Percentiles rank a stretch among this genome's conserved stretches.
These are phyloP conservation scores for Rhamphomyia laevipes DNA, from an alignment of 2,888 invertebrate species.

Conservation along the genomic window DNA sequence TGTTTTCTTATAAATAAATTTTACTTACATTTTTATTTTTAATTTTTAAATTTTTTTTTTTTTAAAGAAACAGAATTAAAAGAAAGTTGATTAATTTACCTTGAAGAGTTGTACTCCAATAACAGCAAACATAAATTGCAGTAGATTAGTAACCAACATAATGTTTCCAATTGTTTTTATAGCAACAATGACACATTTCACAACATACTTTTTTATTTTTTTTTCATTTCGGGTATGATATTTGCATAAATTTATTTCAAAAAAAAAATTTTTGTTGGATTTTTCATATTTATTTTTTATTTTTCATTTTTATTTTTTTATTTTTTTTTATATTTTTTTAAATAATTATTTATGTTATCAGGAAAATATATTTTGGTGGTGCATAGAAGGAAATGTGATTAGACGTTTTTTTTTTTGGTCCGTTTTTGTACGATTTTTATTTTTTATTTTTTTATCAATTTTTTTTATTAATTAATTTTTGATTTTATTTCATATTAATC, in stretches of 20 bases:
- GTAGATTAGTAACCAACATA: conserved; percentile 99
- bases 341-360: too few species aligned
- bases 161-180: conserved; percentile 99
- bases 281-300: background rate
- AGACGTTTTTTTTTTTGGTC: background rate
- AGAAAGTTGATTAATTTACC: conserved; percentile 24
- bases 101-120: conserved; percentile 99
- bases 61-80: background rate
- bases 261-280: background rate
- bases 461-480: too few species aligned
- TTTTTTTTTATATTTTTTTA: background rate
- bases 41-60: background rate
- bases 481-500: too few species aligned
- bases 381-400: too few species aligned
- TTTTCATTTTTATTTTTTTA: background rate
- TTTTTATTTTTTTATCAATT: too few species aligned
- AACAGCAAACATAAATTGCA: conserved; percentile 99
- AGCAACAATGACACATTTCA: conserved; percentile 99
- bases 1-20: too few species aligned
- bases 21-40: too few species aligned
- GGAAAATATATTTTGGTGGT: too few species aligned
- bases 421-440: background rate
- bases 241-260: background rate
- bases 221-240: conserved; percentile 21
- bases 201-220: conserved; percentile 70